Conservation (phyloP, 2,797 vertebrate species). For the Rhynchotus rufescens region DNA sequence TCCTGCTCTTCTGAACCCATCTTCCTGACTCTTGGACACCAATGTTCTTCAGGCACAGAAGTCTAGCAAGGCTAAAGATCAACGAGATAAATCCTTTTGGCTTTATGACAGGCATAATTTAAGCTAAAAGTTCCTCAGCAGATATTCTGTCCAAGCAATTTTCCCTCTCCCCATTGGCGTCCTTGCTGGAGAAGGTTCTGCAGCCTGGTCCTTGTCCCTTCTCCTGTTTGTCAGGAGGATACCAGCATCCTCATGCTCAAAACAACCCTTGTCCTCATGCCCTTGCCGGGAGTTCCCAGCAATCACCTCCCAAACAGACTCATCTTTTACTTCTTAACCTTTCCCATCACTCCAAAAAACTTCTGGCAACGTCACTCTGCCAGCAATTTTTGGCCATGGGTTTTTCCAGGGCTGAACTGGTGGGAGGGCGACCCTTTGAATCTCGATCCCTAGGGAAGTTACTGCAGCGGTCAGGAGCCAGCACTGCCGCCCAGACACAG, state of each 20-base stretch:
- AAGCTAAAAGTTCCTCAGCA: not conserved
- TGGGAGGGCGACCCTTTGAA: not conserved
- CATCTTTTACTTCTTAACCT: not conserved
- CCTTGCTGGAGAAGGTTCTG: not conserved
- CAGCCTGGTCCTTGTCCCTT: fast-evolving
- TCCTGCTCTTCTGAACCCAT: not conserved
- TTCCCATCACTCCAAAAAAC: not conserved
- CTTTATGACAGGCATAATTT: not conserved
- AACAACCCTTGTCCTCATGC: not conserved
- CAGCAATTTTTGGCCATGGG: not conserved
- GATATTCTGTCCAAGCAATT: not conserved
- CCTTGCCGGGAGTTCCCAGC: not conserved
- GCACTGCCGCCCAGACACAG: not conserved
- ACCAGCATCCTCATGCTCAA: not conserved
- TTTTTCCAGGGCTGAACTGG: not conserved
- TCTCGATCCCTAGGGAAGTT: not conserved
- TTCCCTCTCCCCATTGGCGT: not conserved
- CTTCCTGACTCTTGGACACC: not conserved
- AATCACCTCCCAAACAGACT: not conserved
- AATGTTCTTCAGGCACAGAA: not conserved
- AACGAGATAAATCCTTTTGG: not conserved
- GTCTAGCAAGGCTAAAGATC: not conserved
- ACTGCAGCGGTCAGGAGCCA: not conserved
- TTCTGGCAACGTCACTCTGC: not conserved
- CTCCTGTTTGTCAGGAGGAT: not conserved